Base-by-base conservation (phyloP, 2,888 invertebrate species). In the Tethea ocularis region DNA sequence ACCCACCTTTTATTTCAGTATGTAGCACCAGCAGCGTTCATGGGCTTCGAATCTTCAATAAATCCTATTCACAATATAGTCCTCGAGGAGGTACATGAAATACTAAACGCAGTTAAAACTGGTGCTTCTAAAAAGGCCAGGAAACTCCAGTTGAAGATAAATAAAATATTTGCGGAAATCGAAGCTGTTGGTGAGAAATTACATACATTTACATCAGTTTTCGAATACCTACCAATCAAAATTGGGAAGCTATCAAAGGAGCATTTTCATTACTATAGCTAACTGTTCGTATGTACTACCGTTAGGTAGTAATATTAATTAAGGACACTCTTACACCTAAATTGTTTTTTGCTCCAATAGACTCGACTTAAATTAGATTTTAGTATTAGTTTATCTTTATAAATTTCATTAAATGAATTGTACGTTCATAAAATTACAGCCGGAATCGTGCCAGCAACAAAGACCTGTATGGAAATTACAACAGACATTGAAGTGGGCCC, bases 401-500 rank as follows among this genome's bases (percentile, higher is more conserved):
- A 29, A 10, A 10, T 7, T 29, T 7, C 29, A 29, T 10, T 26
- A 29, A 8, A 8, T 8, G 10, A 29, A 29, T 2, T 11, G 29
- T 29, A 8, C 10, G 26, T 26, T n/a, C n/a, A 26, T 26, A 11
- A 36, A 26, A 5, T 53, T 53, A 20, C 53, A 53, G 53, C 33
- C 20, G 24, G 11, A 17, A 26, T 26, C 17, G 46, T 59, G 29
- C 15, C 61, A 33, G 29, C 56, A 20, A 11, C 54, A 3, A 62
- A 62, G 52, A 46, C 22, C 10, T 20, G 33, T 7, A 52, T 59
- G 24, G 52, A 59, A 51, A 20, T 62, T 33, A 52, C 56, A 15
- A 41, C 59, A 2, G 52, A 55, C 10, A 57, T 62, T 33, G 20
- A 23, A 13, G 38, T 62, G 15, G 62, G 59, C 11, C 57, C 57